Base-by-base conservation (phyloP, 2,113 vertebrate genomes). In the Tiliqua scincoides region DNA sequence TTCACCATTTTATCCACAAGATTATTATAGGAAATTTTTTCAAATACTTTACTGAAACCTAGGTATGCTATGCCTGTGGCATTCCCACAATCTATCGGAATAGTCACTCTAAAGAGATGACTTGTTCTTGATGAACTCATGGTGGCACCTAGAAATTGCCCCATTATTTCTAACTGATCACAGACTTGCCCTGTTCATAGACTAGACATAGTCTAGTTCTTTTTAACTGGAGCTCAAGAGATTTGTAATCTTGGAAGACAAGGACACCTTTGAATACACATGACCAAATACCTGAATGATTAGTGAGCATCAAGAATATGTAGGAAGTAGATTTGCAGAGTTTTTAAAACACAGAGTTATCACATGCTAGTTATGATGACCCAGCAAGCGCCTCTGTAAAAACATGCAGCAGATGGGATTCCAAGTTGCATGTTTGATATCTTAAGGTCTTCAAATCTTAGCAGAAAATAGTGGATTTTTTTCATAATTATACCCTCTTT, bases 401-500 rank as follows among this genome's bases (percentile, higher is more conserved):
- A 27, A 25, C 62, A 9, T 80, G 35, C 82, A 30, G 0, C 6
- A 11, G 57, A 21, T 83, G 85, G 81, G 25, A 67, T 65, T 48
- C 37, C 11, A 37, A 27, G n/a, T 40, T 65, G 67, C 32, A 57
- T 77, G 78, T 61, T 62, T 0, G 0, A 5, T 75, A 82, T 82
- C 87, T 71, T 77, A 87, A 80, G 40, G 35, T 76, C 37, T 27
- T 89, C 43, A 84, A 43, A 63, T 82, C 18, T 63, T 61, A 35
- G 21, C 43, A 84, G 52, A 40, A 82, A 76, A 73, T 75, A 77
- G 83, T 4, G 25, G 23, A 76, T 30, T 76, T 85, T 90, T 68
- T 91, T 92, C 40, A 67, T 89, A 74, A 84, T 85, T 73, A 63
- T 61, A 35, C 59, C 3, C 37, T 35, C 15, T 61, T 70, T 74